These are phyloP conservation scores for Passer domesticus DNA, from an alignment of 2,113 vertebrate genomes.

Conservation along the genomic window DNA sequence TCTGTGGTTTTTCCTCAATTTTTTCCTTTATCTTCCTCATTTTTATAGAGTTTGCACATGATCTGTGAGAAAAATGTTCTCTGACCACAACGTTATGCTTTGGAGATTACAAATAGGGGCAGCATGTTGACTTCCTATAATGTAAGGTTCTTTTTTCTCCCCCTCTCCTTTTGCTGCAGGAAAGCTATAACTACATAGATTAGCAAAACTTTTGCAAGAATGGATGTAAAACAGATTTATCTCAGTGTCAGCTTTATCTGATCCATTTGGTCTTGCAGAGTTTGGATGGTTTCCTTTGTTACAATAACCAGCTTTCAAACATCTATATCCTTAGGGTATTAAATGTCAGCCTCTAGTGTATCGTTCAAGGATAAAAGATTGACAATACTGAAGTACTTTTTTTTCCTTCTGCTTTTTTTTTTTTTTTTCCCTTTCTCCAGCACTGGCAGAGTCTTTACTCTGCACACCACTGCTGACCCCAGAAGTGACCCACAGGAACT, in stretches of 20 bases:
- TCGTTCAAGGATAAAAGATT: conserved; percentile 72
- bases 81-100: conserved; percentile 55
- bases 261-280: conserved; percentile 79
- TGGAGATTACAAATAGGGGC: conserved; percentile 66
- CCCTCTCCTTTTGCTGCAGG: conserved; percentile 45
- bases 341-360: conserved; percentile 78
- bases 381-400: conserved; percentile 64
- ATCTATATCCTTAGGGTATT: conserved; percentile 80
- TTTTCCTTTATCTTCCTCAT: conserved; percentile 2
- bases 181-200: conserved; percentile 77
- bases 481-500: conserved; percentile 52
- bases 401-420: not conserved
- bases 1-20: not conserved
- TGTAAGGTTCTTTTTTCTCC: not conserved
- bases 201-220: conserved; percentile 79
- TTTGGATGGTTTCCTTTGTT: conserved; percentile 81
- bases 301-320: conserved; percentile 80
- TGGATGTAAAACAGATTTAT: conserved; percentile 83
- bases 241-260: conserved; percentile 80
- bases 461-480: conserved; percentile 24
- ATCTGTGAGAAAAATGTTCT: conserved; percentile 58
- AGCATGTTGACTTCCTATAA: conserved; percentile 59
- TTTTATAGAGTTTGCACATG: conserved; percentile 51
- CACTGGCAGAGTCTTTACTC: conserved; percentile 27
- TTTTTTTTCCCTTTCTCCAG: not conserved